Percentiles rank a stretch among this genome's conserved stretches.
These are phyloP conservation scores for Drosophila paramelanica DNA, from an alignment of 2,888 invertebrate genomes.

Conservation along the genomic window DNA sequence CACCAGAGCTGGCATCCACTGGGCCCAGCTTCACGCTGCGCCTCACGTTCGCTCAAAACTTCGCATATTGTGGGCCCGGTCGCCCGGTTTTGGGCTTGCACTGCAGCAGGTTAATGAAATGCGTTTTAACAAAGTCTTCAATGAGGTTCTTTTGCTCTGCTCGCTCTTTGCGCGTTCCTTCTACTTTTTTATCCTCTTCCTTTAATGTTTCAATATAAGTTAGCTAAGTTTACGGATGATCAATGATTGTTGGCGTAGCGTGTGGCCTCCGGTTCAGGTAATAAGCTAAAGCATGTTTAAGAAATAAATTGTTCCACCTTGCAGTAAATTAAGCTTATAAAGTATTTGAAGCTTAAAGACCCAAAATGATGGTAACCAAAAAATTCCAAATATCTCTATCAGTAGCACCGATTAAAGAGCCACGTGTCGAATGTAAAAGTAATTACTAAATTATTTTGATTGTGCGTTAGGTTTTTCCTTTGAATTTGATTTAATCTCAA, in stretches of 20 bases:
- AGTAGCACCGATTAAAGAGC: not conserved
- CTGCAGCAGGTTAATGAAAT: conserved; percentile 81
- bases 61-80: conserved; percentile 35
- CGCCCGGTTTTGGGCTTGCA: not conserved
- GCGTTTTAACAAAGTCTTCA: conserved; percentile 74
- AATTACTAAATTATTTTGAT: no score
- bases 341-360: not conserved
- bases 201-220: conserved; percentile 70
- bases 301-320: conserved; percentile 38
- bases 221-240: conserved; percentile 61
- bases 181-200: conserved; percentile 33
- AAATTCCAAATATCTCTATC: conserved; percentile 7
- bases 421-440: no score
- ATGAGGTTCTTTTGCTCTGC: conserved; percentile 51
- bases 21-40: conserved; percentile 54
- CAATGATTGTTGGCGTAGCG: conserved; percentile 76
- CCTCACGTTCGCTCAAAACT: conserved; percentile 74
- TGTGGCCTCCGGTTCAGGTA: conserved; percentile 63
- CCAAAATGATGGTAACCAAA: not conserved
- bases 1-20: conserved; percentile 42
- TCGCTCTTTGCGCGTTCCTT: conserved; percentile 18
- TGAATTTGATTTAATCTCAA: no score
- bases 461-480: no score
- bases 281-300: conserved; percentile 47
- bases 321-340: conserved; percentile 6